Evolutionary conservation across 2,797 vertebrate genomes (phyloP).

Genomic region (Lateolabrax maculatus): DNA sequence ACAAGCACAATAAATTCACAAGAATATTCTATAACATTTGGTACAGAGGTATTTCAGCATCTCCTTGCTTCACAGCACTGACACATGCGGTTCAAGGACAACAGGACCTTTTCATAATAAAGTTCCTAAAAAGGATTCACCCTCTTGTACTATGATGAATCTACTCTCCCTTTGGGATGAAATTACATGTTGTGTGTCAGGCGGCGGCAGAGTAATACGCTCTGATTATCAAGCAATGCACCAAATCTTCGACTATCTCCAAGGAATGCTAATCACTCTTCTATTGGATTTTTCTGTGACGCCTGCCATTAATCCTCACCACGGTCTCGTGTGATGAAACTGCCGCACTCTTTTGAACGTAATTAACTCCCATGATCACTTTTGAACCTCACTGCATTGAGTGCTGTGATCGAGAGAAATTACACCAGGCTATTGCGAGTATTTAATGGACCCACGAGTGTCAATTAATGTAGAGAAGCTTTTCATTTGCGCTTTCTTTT

Average conservation of each 20-base stretch:
- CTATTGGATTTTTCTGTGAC: conserved; percentile 77
- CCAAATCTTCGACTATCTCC: conserved; percentile 63
- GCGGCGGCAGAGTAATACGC: conserved; percentile 60
- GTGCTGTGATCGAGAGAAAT: conserved; percentile 77
- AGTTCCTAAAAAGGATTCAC: conserved; percentile 46
- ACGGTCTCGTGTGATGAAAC: conserved; percentile 69
- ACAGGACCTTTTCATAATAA: conserved; percentile 46
- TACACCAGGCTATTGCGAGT: conserved; percentile 60
- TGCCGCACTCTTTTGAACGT: conserved; percentile 74
- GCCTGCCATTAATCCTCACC: conserved; percentile 81
- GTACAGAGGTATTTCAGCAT: background rate
- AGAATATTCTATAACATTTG: background rate
- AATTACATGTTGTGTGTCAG: conserved; percentile 75
- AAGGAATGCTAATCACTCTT: conserved; percentile 78
- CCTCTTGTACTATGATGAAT: conserved; percentile 53
- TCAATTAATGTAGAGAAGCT: conserved; percentile 79
- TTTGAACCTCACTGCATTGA: conserved; percentile 73
- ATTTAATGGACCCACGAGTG: conserved; percentile 81
- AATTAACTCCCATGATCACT: conserved; percentile 82
- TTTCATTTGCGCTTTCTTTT: conserved; percentile 74
- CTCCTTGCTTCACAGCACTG: conserved; percentile 4
- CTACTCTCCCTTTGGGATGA: conserved; percentile 62
- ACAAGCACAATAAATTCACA: conserved; percentile 18
- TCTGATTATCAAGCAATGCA: conserved; percentile 74
- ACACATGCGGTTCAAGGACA: conserved; percentile 61